A percentile compares a stretch with the other conserved stretches of the same genome.
phyloP scores from a whole-genome alignment of 2,888 invertebrate species.

The Lepidochrysops patricia region DNA sequence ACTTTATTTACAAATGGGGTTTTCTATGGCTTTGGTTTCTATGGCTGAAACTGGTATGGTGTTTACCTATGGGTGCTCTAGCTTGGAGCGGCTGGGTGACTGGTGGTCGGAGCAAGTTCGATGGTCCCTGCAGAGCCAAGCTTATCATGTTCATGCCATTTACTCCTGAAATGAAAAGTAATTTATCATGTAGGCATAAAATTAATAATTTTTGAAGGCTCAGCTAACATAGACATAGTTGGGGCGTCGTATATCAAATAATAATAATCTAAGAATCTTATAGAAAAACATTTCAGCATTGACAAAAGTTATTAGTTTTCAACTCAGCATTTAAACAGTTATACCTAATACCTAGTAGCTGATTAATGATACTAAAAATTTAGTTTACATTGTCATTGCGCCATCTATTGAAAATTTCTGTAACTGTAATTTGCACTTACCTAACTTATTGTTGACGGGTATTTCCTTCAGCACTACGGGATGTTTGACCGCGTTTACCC shows the following conservation, averaged over 20 bases:
- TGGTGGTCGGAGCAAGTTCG: slow-evolving; percentile 52
- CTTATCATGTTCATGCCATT: slow-evolving; percentile 83
- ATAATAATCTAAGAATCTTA: too few relatives aligned
- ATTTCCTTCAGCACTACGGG: slow-evolving; percentile 78
- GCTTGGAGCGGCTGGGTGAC: slow-evolving; percentile 56
- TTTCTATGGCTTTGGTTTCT: background rate
- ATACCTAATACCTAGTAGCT: too few relatives aligned
- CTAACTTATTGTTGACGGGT: slow-evolving; percentile 76
- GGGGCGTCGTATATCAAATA: too few relatives aligned
- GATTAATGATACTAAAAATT: background rate
- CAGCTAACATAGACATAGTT: too few relatives aligned
- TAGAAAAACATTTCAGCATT: too few relatives aligned
- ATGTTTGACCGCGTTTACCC: slow-evolving; percentile 88
- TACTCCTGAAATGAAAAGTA: slow-evolving; percentile 65
- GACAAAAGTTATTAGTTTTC: too few relatives aligned
- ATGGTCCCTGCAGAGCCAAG: slow-evolving; percentile 60
- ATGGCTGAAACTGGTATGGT: background rate
- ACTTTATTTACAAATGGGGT: background rate
- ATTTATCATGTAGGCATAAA: too few relatives aligned
- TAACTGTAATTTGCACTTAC: slow-evolving; percentile 51
- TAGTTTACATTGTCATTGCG: slow-evolving; percentile 22
- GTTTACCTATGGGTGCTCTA: slow-evolving; percentile 64
- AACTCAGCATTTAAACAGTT: too few relatives aligned
- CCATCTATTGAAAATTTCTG: slow-evolving; percentile 35
- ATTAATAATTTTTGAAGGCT: too few relatives aligned